These are phyloP conservation scores for Molossus molossus DNA, from an alignment of 2,797 vertebrate genomes.

Conservation along the genomic window DNA sequence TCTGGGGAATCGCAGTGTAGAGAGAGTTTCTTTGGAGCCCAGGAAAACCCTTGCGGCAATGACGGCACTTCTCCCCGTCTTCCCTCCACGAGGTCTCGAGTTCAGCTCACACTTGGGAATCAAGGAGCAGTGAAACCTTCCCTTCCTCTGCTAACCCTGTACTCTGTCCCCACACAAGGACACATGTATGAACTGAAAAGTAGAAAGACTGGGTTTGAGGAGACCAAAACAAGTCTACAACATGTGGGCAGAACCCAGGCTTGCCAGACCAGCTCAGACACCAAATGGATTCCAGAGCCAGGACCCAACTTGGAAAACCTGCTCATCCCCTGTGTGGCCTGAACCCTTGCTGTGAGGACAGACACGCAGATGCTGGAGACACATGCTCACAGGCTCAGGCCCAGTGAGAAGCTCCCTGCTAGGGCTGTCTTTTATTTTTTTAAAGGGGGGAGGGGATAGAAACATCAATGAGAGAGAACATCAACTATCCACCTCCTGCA, in stretches of 20 bases:
- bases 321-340: no score
- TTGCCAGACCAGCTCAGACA: rapidly evolving
- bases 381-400: rapidly evolving
- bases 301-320: neutral
- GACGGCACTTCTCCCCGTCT: neutral
- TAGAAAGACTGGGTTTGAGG: neutral
- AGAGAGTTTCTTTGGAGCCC: neutral
- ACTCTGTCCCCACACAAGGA: neutral
- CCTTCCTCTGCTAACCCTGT: neutral
- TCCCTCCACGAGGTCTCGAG: neutral
- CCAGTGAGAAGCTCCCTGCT: no score
- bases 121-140: neutral
- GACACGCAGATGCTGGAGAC: neutral
- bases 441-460: no score
- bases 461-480: no score
- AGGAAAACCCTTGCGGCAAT: neutral
- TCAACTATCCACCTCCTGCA: no score
- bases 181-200: neutral
- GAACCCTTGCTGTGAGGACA: neutral
- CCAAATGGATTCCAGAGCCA: neutral
- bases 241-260: neutral
- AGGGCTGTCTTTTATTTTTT: no score
- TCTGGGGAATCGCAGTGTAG: neutral
- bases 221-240: neutral
- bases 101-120: neutral